Conservation (phyloP, 2,888 invertebrate species). For the Nymphalis polychloros region DNA sequence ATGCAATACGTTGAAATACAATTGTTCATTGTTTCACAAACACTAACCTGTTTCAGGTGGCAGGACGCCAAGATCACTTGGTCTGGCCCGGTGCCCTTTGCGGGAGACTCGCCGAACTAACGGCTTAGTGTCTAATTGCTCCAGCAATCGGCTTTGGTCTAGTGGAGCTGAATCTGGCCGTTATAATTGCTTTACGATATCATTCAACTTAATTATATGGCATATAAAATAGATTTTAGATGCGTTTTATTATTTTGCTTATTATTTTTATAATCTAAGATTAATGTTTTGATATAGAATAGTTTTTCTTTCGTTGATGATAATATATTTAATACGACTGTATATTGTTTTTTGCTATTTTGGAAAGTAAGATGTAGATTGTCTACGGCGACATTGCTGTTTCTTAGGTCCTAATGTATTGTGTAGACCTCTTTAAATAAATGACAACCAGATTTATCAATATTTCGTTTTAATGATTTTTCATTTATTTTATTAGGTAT, state of each 20-base stretch:
- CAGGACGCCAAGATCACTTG: conserved; percentile 88
- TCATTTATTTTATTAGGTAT: too few relatives aligned
- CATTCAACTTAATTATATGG: conserved; percentile 12
- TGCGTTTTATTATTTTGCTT: neutral
- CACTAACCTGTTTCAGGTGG: conserved; percentile 79
- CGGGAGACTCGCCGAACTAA: conserved; percentile 63
- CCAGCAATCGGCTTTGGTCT: conserved; percentile 23
- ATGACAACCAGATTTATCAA: too few relatives aligned
- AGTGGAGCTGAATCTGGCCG: conserved; percentile 9
- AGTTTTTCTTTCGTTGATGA: neutral
- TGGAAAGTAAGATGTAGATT: too few relatives aligned
- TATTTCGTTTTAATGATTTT: too few relatives aligned
- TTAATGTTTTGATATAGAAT: neutral
- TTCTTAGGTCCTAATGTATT: too few relatives aligned
- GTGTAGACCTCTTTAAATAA: too few relatives aligned
- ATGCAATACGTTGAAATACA: conserved; percentile 12
- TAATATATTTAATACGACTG: neutral
- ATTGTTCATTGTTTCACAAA: conserved; percentile 15
- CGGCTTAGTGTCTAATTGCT: conserved; percentile 36
- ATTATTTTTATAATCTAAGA: neutral
- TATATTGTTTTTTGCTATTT: too few relatives aligned
- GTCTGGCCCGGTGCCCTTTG: conserved; percentile 79
- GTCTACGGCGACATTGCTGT: too few relatives aligned
- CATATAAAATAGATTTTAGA: neutral
- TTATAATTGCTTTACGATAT: conserved; percentile 22